phyloP scores from a whole-genome alignment of 2,888 invertebrate species.

The Philonicus albiceps region DNA sequence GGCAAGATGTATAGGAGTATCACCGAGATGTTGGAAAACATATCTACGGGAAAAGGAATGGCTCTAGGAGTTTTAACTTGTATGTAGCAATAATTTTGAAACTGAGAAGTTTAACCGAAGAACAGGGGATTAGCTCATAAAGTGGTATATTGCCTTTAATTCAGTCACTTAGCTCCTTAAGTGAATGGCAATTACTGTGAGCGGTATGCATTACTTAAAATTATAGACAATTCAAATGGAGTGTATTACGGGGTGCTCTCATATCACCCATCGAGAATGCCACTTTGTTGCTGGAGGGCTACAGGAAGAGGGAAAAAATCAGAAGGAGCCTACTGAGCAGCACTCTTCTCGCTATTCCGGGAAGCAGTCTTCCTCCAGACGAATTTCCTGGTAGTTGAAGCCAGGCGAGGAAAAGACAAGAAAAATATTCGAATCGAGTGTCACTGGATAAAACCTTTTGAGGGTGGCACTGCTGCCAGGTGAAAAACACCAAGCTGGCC shows the following conservation, averaged over 20 bases:
- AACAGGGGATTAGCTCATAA: slow-evolving; percentile 7
- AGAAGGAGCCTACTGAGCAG: background rate
- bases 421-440: background rate
- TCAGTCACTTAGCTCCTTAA: slow-evolving; percentile 19
- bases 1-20: background rate
- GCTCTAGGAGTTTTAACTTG: background rate
- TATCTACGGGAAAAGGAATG: background rate
- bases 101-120: slow-evolving; percentile 9
- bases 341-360: background rate
- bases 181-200: background rate
- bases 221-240: background rate
- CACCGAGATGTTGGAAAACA: background rate
- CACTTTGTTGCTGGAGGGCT: background rate
- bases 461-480: slow-evolving; percentile 30
- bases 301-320: background rate
- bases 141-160: background rate
- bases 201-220: slow-evolving; percentile 8
- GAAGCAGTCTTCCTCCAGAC: slow-evolving; percentile 4
- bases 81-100: background rate
- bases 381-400: slow-evolving; percentile 6
- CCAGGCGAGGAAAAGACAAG: background rate
- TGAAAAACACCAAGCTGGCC: background rate
- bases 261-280: background rate
- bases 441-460: slow-evolving; percentile 19
- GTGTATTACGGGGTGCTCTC: background rate